A percentile compares a stretch with the other conserved stretches of the same genome.
These are phyloP conservation scores for Stratiolaelaps scimitus DNA, from an alignment of 1,140 invertebrate species.

Conservation along the genomic window DNA sequence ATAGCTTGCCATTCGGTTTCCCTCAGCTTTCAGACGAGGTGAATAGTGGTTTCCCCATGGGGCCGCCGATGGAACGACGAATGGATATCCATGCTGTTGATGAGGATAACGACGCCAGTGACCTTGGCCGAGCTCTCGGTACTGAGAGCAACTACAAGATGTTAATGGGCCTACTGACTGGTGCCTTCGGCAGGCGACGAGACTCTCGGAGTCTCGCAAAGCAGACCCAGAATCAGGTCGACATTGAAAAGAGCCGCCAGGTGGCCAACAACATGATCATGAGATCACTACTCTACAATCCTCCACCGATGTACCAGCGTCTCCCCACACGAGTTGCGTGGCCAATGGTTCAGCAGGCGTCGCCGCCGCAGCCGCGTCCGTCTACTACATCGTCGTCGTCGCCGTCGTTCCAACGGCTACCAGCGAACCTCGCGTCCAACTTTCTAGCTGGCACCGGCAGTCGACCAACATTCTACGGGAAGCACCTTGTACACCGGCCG, in stretches of 20 bases:
- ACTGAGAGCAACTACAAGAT: constrained; percentile 13
- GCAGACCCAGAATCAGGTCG: not conserved
- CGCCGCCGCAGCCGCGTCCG: too few species aligned
- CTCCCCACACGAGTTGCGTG: not conserved
- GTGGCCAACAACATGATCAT: constrained; percentile 21
- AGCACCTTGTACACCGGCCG: constrained; percentile 1
- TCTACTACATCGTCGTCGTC: not conserved
- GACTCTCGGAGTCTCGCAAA: not conserved
- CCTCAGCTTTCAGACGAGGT: too few species aligned
- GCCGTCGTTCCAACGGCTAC: not conserved
- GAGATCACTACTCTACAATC: constrained; percentile 22
- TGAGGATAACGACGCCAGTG: not conserved
- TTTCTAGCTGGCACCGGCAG: not conserved
- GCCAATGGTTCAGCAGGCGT: not conserved
- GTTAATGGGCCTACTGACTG: constrained; percentile 3
- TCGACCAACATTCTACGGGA: constrained; percentile 1
- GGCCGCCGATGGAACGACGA: not conserved
- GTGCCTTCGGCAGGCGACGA: constrained; percentile 9
- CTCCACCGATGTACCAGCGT: constrained; percentile 23
- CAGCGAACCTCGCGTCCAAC: not conserved
- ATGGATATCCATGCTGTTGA: not conserved
- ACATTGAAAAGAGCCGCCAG: constrained; percentile 6
- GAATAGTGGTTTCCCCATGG: too few species aligned
- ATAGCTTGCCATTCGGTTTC: too few species aligned
- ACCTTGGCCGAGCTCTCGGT: constrained; percentile 10